Percentiles rank a stretch among this genome's conserved stretches.
Conservation (phyloP, 1,140 invertebrate species). For the Sogatella furcifera region DNA sequence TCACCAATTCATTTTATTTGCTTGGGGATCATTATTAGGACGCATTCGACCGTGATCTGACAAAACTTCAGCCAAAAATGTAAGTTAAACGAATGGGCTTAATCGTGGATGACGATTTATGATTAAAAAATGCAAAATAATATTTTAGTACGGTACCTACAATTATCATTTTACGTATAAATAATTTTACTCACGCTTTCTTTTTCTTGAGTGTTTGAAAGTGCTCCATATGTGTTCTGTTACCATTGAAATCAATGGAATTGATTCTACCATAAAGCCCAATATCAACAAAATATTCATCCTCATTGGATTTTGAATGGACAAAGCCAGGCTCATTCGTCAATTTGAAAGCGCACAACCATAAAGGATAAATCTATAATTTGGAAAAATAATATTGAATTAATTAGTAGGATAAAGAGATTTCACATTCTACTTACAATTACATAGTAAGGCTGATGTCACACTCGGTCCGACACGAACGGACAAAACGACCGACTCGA, state of each 20-base stretch:
- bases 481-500: too few relatives aligned
- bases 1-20: too few relatives aligned
- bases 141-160: too few relatives aligned
- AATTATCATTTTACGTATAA: too few relatives aligned
- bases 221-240: background rate
- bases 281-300: background rate
- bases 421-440: background rate
- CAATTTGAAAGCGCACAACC: background rate
- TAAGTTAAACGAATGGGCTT: too few relatives aligned
- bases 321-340: background rate
- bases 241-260: background rate
- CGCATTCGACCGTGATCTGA: too few relatives aligned
- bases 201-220: background rate
- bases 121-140: too few relatives aligned
- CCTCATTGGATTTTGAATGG: background rate
- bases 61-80: too few relatives aligned
- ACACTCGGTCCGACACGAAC: too few relatives aligned
- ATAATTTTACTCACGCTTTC: background rate
- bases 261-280: background rate
- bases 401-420: background rate
- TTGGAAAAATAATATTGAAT: background rate
- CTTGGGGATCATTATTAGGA: too few relatives aligned
- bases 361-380: background rate
- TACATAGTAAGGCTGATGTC: too few relatives aligned
- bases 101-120: too few relatives aligned